Conservation (phyloP, 2,888 invertebrate species). For the Leptarthrus brevirostris region DNA sequence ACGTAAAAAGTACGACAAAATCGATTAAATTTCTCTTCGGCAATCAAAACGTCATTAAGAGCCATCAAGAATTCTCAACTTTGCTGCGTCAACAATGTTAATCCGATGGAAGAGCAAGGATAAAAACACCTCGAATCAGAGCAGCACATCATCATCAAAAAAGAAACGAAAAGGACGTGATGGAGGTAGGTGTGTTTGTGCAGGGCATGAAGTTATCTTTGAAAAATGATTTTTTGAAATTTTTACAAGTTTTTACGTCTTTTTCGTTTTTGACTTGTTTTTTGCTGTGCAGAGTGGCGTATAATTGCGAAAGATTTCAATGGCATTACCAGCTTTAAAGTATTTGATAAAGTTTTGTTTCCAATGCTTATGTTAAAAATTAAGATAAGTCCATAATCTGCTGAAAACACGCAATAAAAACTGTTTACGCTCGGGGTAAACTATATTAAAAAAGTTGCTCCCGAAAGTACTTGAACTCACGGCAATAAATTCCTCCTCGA, state of each 20-base stretch:
- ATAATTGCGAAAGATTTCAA: no score
- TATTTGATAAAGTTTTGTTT: no score
- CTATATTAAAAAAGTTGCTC: no score
- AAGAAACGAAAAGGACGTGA: conserved; percentile 88
- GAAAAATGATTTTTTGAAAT: conserved; percentile 12
- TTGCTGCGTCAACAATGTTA: conserved; percentile 71
- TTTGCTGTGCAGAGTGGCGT: no score
- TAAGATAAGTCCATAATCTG: no score
- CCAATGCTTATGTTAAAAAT: no score
- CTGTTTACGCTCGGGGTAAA: no score
- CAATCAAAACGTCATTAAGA: conserved; percentile 40
- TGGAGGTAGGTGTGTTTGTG: conserved; percentile 73
- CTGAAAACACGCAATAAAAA: no score
- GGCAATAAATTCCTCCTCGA: no score
- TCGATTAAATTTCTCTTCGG: conserved; percentile 1
- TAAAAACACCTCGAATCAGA: conserved; percentile 76
- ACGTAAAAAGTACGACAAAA: no score
- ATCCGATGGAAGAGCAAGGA: conserved; percentile 89
- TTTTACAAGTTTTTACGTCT: neutral
- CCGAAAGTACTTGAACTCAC: no score
- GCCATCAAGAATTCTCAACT: conserved; percentile 53
- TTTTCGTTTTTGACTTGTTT: neutral
- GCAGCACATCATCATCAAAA: conserved; percentile 73
- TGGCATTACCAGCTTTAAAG: no score
- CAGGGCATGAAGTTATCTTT: neutral